Evolutionary conservation across 2,113 vertebrate species (phyloP), one percentile per base, ranked within the genome.

Genomic region (Thryonomys swinderianus): DNA sequence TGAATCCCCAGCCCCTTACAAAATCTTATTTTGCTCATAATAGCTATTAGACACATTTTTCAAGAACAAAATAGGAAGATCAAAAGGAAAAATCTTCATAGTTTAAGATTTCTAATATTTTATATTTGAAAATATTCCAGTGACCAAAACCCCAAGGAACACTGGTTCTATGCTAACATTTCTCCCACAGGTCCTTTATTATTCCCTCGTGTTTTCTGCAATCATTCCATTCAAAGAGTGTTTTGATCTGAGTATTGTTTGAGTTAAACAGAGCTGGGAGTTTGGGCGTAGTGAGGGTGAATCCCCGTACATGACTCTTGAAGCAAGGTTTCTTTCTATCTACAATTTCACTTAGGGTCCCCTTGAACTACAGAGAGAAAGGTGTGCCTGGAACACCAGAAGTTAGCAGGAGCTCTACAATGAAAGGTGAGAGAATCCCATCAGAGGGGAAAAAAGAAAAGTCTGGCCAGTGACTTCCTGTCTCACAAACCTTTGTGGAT

Each of bases 91-190:
- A 59, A 20, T 0, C 18, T 34, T 12, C 12, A 57, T 1, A 86
- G 14, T 13, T 81, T 30, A 69, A 92, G 16, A 78, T 51, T 81
- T 91, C 55, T 42, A 92, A 17, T 66, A 83, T 85, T 85, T 93
- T 57, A 59, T 78, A 23, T 40, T 92, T 85, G 34, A 83, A 42
- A 83, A 73, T 53, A 42, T 2, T 16, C 32, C 48, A 85, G 7
- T 48, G 23, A 51, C 51, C 45, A 53, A 92, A 92, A 61, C 30
- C 2, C 32, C 67, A 89, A 55, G 71, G 3, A 10, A 40, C 2
- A 27, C 2, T 55, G 37, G 27, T 88, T 14, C 6, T 69, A 59
- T 92, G 37, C 13, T 53, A 34, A 55, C 27, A 51, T 74, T 74
- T 42, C 16, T 0, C 14, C 18, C 9, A 51, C 6, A 23, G 7